Conservation (phyloP, 2,113 vertebrate species). For the Callipepla californica region DNA sequence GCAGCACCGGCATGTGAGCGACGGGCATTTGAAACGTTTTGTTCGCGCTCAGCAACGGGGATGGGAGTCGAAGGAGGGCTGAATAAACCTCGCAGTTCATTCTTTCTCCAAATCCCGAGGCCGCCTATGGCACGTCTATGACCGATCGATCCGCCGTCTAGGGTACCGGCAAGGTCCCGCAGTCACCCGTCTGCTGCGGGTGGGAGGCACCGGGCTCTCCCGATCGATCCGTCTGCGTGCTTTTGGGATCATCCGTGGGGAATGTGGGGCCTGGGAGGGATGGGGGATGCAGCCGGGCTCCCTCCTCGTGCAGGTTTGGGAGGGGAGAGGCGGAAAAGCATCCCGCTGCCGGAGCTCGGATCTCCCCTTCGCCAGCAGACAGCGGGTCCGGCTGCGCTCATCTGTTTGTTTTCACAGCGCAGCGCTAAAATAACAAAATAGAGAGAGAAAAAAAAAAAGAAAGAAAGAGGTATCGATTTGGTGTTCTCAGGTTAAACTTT, state of each 20-base stretch:
- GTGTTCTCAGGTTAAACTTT: constrained; percentile 63
- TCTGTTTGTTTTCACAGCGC: constrained; percentile 44
- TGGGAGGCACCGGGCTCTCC: background rate
- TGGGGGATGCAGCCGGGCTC: background rate
- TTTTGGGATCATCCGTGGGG: background rate
- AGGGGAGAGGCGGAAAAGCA: background rate
- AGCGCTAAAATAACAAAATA: background rate
- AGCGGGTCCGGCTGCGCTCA: background rate
- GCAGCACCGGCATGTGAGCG: background rate
- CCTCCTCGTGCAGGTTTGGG: background rate
- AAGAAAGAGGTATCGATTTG: constrained; percentile 64
- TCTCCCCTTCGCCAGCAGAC: background rate
- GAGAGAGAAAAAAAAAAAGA: background rate
- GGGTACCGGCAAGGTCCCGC: background rate
- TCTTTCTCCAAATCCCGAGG: background rate
- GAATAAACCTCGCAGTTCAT: background rate
- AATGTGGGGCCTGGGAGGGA: background rate
- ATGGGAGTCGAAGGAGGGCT: background rate
- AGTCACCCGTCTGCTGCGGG: background rate
- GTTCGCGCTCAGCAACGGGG: background rate
- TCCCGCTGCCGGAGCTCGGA: background rate
- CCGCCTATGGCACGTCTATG: background rate
- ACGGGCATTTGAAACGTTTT: background rate
- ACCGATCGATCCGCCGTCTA: background rate
- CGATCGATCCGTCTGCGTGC: background rate